A percentile compares a stretch with the other conserved stretches of the same genome.
phyloP scores from a whole-genome alignment of 2,113 vertebrate species.

The Epinephelus fuscoguttatus region DNA sequence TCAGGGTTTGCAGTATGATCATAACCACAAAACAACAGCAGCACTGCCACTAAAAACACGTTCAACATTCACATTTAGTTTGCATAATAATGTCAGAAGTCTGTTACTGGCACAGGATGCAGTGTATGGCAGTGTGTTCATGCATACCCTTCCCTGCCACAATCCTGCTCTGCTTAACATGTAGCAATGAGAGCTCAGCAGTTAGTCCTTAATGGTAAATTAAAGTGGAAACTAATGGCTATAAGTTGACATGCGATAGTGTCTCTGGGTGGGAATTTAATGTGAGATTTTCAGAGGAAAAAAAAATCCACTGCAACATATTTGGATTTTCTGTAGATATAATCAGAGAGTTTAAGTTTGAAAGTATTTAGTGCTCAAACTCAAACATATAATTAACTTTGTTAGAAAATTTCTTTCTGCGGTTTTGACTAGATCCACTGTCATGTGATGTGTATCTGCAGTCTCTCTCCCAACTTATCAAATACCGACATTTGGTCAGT shows the following conservation, averaged over 20 bases:
- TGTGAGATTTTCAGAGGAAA: background rate
- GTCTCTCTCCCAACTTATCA: no score
- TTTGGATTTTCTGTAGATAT: background rate
- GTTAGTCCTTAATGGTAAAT: constrained; percentile 2
- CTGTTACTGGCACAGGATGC: constrained; percentile 78
- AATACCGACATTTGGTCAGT: no score
- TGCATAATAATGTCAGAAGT: constrained; percentile 80
- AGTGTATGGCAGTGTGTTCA: constrained; percentile 76
- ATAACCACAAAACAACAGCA: constrained; percentile 40
- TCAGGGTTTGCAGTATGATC: constrained; percentile 44
- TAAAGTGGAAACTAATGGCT: constrained; percentile 4
- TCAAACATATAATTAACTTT: background rate
- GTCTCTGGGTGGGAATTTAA: constrained; percentile 5
- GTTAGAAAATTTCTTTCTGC: background rate
- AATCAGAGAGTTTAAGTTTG: background rate
- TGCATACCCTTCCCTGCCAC: constrained; percentile 60
- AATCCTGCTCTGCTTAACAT: constrained; percentile 55
- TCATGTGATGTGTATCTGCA: background rate
- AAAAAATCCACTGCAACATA: constrained; percentile 1
- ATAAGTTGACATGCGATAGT: background rate
- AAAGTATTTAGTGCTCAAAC: background rate
- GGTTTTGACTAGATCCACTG: background rate
- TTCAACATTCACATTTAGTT: constrained; percentile 76
- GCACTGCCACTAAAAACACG: constrained; percentile 54
- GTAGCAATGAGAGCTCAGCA: constrained; percentile 34